phyloP scores from a whole-genome alignment of 2,113 vertebrate species.

The Gymnarchus niloticus region DNA sequence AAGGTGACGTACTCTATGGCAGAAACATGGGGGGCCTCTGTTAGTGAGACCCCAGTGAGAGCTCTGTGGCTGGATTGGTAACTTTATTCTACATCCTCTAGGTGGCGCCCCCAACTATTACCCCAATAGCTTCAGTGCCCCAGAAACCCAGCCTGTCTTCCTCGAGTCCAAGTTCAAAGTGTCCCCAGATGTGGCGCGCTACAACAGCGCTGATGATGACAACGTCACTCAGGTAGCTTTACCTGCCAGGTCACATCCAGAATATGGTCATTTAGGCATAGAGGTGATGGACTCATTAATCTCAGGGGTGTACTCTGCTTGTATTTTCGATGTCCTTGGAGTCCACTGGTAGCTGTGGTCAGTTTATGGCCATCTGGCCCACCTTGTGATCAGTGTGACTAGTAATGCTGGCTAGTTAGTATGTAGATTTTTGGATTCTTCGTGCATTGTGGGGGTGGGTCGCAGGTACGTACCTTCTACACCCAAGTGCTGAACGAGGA shows the following conservation, averaged over 20 bases:
- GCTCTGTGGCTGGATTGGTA: background rate
- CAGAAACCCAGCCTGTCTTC: constrained; percentile 55
- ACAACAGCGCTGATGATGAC: constrained; percentile 76
- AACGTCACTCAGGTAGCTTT: constrained; percentile 80
- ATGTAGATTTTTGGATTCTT: background rate
- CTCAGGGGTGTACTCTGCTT: background rate
- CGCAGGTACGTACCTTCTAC: constrained; percentile 79
- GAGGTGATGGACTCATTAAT: background rate
- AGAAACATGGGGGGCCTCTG: background rate
- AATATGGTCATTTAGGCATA: background rate
- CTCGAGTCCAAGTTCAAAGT: constrained; percentile 51
- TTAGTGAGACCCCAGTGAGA: background rate
- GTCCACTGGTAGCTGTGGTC: background rate
- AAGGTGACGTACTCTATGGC: constrained; percentile 62
- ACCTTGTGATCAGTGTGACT: background rate
- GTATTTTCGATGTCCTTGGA: background rate
- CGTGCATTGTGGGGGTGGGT: background rate
- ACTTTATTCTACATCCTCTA: constrained; percentile 40
- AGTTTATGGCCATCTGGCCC: background rate
- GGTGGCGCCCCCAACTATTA: constrained; percentile 93
- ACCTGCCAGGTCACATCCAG: background rate
- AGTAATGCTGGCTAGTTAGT: background rate
- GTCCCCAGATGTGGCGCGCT: constrained; percentile 72
- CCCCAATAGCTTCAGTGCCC: constrained; percentile 90
- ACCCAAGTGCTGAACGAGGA: constrained; percentile 74